Conservation (phyloP, 2,797 vertebrate genomes). For the Hylomyscus alleni region DNA sequence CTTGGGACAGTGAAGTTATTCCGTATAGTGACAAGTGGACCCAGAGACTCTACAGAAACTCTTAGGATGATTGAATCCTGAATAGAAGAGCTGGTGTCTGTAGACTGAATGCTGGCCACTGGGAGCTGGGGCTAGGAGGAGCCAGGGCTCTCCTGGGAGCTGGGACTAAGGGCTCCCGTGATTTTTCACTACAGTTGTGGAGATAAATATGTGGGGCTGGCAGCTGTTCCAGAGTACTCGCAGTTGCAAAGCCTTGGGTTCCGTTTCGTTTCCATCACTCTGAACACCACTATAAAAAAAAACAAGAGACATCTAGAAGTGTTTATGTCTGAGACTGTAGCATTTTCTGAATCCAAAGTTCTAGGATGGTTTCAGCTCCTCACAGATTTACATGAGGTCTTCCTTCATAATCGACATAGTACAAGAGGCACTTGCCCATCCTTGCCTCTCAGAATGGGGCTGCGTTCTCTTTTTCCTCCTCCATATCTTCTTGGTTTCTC, state of each 20-base stretch:
- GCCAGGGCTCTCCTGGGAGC: neutral
- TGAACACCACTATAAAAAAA: neutral
- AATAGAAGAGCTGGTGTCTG: neutral
- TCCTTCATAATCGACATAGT: neutral
- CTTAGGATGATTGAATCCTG: neutral
- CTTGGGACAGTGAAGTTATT: neutral
- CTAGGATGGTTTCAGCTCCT: neutral
- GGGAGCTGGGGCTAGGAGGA: neutral
- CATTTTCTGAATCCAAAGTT: no score
- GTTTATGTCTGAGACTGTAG: neutral
- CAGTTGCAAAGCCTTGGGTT: neutral
- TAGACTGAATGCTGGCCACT: neutral
- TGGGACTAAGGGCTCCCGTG: neutral
- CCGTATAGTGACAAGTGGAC: neutral
- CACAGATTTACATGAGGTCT: neutral
- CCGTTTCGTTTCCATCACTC: neutral
- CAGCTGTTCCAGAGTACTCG: neutral
- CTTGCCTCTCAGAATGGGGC: neutral
- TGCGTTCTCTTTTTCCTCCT: neutral
- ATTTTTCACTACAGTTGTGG: neutral
- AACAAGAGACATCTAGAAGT: neutral
- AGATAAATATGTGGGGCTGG: neutral
- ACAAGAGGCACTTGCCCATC: neutral
- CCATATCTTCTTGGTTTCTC: neutral
- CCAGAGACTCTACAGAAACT: neutral